Base-by-base conservation (phyloP, 2,797 vertebrate species). In the Pelochelys cantorii region DNA sequence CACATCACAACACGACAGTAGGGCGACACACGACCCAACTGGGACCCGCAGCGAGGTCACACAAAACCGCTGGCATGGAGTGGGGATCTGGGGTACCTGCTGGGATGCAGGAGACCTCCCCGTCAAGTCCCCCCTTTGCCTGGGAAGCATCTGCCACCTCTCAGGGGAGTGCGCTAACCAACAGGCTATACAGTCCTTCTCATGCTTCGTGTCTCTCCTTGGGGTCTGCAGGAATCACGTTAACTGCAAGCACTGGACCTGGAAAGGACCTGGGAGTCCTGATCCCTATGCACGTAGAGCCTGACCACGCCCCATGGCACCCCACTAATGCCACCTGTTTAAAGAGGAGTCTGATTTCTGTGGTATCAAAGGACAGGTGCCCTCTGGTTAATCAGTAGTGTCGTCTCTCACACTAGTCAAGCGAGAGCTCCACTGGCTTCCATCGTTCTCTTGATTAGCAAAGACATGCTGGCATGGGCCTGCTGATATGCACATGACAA, bases 351-450 rank as follows among this genome's bases (percentile, higher is more conserved):
- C 84, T 71, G 2, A 8, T 54, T 86, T 13, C 90, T 79, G 52
- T 31, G 52, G 84, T 53, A 9, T 62, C 60, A 62, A 37, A 0
- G 9, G 93, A 91, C 34, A 91, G 86, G 54, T 7, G 71, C 31
- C 56, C 83, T 68, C 79, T 0, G 0, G 86, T 59, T 5, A 84
- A 59, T 79, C 55, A 83, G 18, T 2, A 11, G 1, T 2, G 3
- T 25, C n/a, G 78, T 78, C 9, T 55, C 81, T 68, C 2, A 1
- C 82, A 77, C 55, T 52, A 81, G 85, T 14, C 68, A 77, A 4
- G 1, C 15, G 82, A 23, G 1, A 5, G n/a, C 52, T 59, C 57
- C 1, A 1, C 3, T 0, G 0, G 2, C 86, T 52, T 68, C 3
- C 14, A 37, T 0, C 0, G 65, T 42, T 4, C 48, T n/a, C 59